Evolutionary conservation across 2,797 vertebrate genomes (phyloP).

Genomic region (Sebastes minor): DNA sequence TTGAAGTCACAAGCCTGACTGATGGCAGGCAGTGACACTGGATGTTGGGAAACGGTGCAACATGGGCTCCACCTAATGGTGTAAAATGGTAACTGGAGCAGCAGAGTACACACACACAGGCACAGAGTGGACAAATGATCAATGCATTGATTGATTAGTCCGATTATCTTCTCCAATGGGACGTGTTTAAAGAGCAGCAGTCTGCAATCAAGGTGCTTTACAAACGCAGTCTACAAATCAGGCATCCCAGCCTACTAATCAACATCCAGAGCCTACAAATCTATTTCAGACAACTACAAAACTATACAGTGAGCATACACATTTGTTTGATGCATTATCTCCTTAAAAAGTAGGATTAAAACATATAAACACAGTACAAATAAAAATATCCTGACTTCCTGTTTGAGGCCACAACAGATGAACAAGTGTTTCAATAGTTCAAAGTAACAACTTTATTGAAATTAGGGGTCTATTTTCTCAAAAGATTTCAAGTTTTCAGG

Average conservation of each 20-base stretch:
- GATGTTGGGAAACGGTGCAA: not conserved
- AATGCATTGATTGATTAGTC: slow-evolving; percentile 1
- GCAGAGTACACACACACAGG: not conserved
- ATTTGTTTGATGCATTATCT: not conserved
- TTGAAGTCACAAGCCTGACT: not conserved
- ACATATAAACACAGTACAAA: too few relatives aligned
- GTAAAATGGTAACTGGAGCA: rapidly evolving
- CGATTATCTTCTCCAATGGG: slow-evolving; percentile 3
- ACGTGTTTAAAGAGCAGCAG: not conserved
- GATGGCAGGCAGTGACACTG: not conserved
- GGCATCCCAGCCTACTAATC: not conserved
- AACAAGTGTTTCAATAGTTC: not conserved
- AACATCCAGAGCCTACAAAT: not conserved
- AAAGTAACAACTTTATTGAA: slow-evolving; percentile 62
- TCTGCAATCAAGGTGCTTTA: not conserved
- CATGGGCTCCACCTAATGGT: slow-evolving; percentile 59
- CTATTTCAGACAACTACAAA: not conserved
- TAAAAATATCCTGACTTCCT: too few relatives aligned
- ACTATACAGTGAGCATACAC: not conserved
- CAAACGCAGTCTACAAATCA: not conserved
- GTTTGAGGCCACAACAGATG: not conserved
- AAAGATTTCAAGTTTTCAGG: slow-evolving; percentile 78
- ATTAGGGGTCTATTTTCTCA: slow-evolving; percentile 54
- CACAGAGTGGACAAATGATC: not conserved
- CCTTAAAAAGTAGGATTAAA: too few relatives aligned